phyloP scores from a whole-genome alignment of 2,797 vertebrate genomes.

The Chaetodon trifasciatus region DNA sequence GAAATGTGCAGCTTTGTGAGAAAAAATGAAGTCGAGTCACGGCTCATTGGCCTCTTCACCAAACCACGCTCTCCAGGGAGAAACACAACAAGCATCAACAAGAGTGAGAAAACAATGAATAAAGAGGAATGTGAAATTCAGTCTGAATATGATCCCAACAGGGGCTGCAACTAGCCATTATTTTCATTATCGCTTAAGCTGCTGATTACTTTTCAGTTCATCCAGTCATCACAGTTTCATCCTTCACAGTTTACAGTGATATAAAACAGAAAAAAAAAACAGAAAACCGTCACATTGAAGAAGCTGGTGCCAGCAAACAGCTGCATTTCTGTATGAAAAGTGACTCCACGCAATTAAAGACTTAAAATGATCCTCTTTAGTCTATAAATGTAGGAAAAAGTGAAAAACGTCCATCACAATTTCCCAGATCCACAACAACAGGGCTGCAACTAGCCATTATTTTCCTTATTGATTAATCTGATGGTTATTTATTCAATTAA shows the following conservation, averaged over 20 bases:
- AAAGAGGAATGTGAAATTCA: slow-evolving; percentile 25
- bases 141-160: neutral
- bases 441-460: neutral
- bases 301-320: too few relatives aligned
- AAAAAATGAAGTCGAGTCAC: slow-evolving; percentile 54
- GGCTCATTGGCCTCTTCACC: slow-evolving; percentile 61
- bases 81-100: slow-evolving; percentile 48
- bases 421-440: neutral
- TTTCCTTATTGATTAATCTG: neutral
- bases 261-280: neutral
- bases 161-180: neutral
- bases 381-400: neutral
- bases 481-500: neutral
- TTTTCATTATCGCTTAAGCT: neutral
- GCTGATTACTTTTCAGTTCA: too few relatives aligned
- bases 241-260: neutral
- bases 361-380: neutral
- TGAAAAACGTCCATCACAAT: neutral
- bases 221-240: too few relatives aligned
- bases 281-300: neutral
- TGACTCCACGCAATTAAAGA: neutral
- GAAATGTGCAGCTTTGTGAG: slow-evolving; percentile 46
- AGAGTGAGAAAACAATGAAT: slow-evolving; percentile 40
- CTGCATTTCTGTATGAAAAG: neutral
- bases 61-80: slow-evolving; percentile 66